Conservation (phyloP, 2,888 invertebrate genomes). For the Cantharis nigra region DNA sequence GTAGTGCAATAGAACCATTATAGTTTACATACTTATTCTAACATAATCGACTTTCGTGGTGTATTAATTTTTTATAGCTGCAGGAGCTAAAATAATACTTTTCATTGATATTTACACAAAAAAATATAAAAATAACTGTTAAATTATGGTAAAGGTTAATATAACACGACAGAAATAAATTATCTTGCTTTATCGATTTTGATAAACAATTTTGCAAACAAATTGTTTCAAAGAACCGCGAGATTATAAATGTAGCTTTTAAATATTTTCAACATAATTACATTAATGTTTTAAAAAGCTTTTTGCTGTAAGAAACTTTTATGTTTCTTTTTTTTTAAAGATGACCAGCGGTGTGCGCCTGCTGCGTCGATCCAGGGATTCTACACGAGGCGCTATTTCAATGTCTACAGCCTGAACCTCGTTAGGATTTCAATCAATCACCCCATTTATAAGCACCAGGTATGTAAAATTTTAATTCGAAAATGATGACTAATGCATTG, state of each 20-base stretch:
- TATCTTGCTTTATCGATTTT: neutral
- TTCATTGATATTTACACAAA: neutral
- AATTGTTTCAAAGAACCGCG: neutral
- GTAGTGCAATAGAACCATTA: neutral
- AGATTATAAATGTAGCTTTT: neutral
- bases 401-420: constrained; percentile 32
- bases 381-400: constrained; percentile 25
- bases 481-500: neutral
- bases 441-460: constrained; percentile 26
- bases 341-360: constrained; percentile 24
- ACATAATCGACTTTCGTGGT: neutral
- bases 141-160: neutral
- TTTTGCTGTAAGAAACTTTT: neutral
- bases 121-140: neutral
- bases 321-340: constrained; percentile 9
- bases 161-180: neutral
- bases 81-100: neutral
- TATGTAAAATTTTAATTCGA: constrained; percentile 5
- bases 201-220: neutral
- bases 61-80: neutral
- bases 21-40: neutral
- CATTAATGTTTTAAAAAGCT: neutral
- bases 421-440: constrained; percentile 37
- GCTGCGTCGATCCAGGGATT: constrained; percentile 22
- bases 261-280: neutral